phyloP scores from a whole-genome alignment of 2,888 invertebrate species.

The Megamerina dolium region DNA sequence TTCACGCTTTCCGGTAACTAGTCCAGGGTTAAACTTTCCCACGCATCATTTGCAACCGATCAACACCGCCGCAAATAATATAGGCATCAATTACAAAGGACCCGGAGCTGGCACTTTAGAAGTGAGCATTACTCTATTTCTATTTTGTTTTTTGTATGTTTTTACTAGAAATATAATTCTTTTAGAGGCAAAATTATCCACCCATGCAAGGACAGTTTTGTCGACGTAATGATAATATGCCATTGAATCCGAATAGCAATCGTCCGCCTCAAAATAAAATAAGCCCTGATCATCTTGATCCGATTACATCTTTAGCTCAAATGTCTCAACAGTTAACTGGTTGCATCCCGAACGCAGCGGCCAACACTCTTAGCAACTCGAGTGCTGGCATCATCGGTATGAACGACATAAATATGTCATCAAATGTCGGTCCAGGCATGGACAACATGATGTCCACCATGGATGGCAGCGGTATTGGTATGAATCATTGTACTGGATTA shows the following conservation, averaged over 20 bases:
- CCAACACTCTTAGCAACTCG: too few species aligned
- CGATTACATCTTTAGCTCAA: slow-evolving; percentile 87
- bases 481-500: slow-evolving; percentile 36
- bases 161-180: too few species aligned
- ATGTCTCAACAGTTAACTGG: slow-evolving; percentile 91
- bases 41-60: slow-evolving; percentile 26
- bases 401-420: slow-evolving; percentile 32
- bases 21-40: slow-evolving; percentile 42
- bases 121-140: slow-evolving; percentile 19
- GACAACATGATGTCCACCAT: slow-evolving; percentile 34
- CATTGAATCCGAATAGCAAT: slow-evolving; percentile 60
- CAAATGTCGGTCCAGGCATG: slow-evolving; percentile 23
- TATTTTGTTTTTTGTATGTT: too few species aligned
- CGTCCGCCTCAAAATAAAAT: slow-evolving; percentile 56
- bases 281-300: slow-evolving; percentile 74
- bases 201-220: slow-evolving; percentile 38
- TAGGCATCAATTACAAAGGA: slow-evolving; percentile 29
- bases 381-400: slow-evolving; percentile 23
- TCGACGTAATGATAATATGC: slow-evolving; percentile 58
- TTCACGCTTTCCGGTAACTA: slow-evolving; percentile 36
- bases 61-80: slow-evolving; percentile 20
- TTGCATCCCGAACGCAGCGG: slow-evolving; percentile 59
- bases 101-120: slow-evolving; percentile 21
- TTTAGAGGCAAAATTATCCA: slow-evolving; percentile 32
- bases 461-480: slow-evolving; percentile 51